These are phyloP conservation scores for Chionis minor DNA, from an alignment of 2,113 vertebrate species.

Conservation along the genomic window DNA sequence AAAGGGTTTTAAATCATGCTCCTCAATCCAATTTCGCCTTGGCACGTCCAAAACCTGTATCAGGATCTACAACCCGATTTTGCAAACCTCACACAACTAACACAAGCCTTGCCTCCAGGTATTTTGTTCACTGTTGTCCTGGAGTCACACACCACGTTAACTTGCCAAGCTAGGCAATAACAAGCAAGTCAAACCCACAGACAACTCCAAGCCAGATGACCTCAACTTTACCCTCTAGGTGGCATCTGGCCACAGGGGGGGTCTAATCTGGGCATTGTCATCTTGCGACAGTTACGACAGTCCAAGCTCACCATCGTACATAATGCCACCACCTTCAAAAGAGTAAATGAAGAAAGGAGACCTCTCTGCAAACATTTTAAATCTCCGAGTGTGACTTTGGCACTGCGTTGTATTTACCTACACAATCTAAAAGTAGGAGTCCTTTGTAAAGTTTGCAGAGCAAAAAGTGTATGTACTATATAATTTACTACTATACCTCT, in stretches of 20 bases:
- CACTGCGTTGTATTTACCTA: not conserved
- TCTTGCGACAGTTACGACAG: not conserved
- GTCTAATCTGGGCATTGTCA: not conserved
- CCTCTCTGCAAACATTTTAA: not conserved
- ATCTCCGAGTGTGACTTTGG: not conserved
- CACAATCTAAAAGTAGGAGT: not conserved
- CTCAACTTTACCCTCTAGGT: not conserved
- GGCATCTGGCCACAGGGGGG: not conserved
- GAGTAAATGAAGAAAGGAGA: not conserved
- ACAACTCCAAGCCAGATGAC: not conserved
- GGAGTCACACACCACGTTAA: not conserved
- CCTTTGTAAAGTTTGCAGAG: not conserved
- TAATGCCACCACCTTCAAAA: not conserved
- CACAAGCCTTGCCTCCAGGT: not conserved
- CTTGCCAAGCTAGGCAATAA: not conserved
- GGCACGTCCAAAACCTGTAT: not conserved
- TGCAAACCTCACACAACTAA: not conserved
- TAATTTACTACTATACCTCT: constrained; percentile 11
- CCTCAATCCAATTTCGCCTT: not conserved
- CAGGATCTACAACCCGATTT: not conserved
- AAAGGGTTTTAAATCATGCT: not conserved
- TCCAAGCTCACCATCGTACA: not conserved
- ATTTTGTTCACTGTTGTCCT: not conserved
- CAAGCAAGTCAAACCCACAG: not conserved
- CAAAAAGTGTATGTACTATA: not conserved